Percentiles rank a stretch among this genome's conserved stretches.
Conservation (phyloP, 2,888 invertebrate species). For the Stenichneumon culpator region DNA sequence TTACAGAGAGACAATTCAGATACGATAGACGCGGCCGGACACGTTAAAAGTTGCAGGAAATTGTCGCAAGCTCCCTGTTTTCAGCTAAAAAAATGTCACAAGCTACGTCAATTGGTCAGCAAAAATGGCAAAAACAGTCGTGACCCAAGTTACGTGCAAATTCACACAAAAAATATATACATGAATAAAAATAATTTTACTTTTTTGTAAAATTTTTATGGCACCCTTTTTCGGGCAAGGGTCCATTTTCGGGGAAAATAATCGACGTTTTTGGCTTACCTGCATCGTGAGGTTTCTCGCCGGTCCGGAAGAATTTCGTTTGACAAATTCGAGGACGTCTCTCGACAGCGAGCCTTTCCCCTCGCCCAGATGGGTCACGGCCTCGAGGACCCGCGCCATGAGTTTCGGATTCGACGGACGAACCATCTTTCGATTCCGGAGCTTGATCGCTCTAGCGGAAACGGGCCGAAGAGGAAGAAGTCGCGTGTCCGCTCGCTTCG, state of each 20-base stretch:
- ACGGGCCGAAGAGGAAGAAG: not conserved
- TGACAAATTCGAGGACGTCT: slow-evolving; percentile 76
- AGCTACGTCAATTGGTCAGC: too few relatives aligned
- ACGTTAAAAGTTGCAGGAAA: too few relatives aligned
- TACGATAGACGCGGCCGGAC: too few relatives aligned
- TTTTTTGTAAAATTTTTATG: not conserved
- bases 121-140: too few relatives aligned
- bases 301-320: slow-evolving; percentile 63
- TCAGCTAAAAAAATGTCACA: too few relatives aligned
- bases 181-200: too few relatives aligned
- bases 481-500: not conserved
- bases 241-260: not conserved
- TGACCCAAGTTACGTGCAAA: too few relatives aligned
- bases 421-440: slow-evolving; percentile 66
- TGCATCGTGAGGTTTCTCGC: slow-evolving; percentile 77
- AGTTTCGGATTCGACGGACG: slow-evolving; percentile 77
- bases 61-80: too few relatives aligned
- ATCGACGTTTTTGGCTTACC: slow-evolving; percentile 67
- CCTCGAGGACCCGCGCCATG: slow-evolving; percentile 77
- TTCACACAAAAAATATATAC: too few relatives aligned
- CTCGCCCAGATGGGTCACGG: slow-evolving; percentile 74
- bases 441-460: not conserved
- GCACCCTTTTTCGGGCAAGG: not conserved
- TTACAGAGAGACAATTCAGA: too few relatives aligned
- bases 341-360: slow-evolving; percentile 75